Evolutionary conservation across 1,140 invertebrate genomes (phyloP).

Genomic region (Lepidurus apus): DNA sequence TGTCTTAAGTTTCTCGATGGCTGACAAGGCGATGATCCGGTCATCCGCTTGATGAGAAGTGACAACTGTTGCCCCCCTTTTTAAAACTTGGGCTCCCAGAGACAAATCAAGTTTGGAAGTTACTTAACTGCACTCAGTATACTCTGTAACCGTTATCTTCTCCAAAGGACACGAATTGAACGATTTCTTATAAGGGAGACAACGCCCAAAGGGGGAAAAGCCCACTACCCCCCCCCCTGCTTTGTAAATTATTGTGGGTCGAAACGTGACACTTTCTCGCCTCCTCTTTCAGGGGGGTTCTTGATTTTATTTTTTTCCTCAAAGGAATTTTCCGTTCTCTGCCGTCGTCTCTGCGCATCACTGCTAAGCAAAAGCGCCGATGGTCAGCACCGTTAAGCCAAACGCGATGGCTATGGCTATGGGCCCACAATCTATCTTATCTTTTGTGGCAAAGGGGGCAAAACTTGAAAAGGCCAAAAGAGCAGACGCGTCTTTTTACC

Average conservation of each 20-base stretch:
- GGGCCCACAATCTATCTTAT: constrained; percentile 17
- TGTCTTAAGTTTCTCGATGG: not conserved
- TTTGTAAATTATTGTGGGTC: not conserved
- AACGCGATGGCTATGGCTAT: not conserved
- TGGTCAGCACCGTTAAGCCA: constrained; percentile 1
- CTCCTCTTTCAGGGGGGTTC: not conserved
- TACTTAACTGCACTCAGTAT: not conserved
- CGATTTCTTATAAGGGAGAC: not conserved
- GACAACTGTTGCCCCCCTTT: constrained; percentile 4
- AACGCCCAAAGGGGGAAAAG: not conserved
- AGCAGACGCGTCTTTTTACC: not conserved
- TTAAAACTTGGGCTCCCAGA: not conserved
- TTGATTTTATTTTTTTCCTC: not conserved
- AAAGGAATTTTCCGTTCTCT: not conserved
- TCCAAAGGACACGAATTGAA: not conserved
- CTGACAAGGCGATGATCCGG: not conserved
- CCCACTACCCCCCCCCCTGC: not conserved
- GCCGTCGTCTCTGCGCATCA: not conserved
- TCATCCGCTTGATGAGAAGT: constrained; percentile 1
- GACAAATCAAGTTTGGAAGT: not conserved
- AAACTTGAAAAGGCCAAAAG: constrained; percentile 10
- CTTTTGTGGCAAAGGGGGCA: constrained; percentile 1
- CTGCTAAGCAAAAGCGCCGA: constrained; percentile 11
- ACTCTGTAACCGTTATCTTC: not conserved
- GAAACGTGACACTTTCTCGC: constrained; percentile 21